phyloP scores from a whole-genome alignment of 1,140 invertebrate genomes.

The Bombyx mori region DNA sequence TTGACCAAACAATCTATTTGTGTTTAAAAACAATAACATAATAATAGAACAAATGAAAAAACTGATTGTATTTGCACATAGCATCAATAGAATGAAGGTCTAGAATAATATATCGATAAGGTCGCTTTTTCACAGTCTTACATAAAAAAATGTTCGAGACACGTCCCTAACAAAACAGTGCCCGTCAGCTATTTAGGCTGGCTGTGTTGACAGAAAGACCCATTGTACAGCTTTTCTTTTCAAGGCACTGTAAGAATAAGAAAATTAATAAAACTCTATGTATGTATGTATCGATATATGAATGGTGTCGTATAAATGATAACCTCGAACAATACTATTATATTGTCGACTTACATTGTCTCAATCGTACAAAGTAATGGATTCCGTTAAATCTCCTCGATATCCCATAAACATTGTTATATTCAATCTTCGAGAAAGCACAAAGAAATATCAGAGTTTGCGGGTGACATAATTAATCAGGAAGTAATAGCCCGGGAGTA shows the following conservation, averaged over 20 bases:
- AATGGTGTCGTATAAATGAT: no score
- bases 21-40: no score
- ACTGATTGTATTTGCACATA: no score
- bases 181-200: no score
- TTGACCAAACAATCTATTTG: no score
- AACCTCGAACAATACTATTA: not conserved
- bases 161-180: no score
- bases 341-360: not conserved
- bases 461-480: constrained; percentile 36
- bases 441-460: constrained; percentile 25
- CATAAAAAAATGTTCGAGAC: no score
- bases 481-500: constrained; percentile 28
- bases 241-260: not conserved
- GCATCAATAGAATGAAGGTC: no score
- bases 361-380: not conserved
- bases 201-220: no score
- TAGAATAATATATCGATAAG: no score
- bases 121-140: no score
- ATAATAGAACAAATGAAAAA: no score
- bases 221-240: not conserved
- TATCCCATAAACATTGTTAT: not conserved
- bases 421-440: constrained; percentile 8
- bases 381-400: not conserved
- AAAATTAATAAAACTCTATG: not conserved
- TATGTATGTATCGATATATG: not conserved